Percentiles rank a stretch among this genome's conserved stretches.
phyloP scores from a whole-genome alignment of 2,113 vertebrate genomes.

The Pristiophorus japonicus region DNA sequence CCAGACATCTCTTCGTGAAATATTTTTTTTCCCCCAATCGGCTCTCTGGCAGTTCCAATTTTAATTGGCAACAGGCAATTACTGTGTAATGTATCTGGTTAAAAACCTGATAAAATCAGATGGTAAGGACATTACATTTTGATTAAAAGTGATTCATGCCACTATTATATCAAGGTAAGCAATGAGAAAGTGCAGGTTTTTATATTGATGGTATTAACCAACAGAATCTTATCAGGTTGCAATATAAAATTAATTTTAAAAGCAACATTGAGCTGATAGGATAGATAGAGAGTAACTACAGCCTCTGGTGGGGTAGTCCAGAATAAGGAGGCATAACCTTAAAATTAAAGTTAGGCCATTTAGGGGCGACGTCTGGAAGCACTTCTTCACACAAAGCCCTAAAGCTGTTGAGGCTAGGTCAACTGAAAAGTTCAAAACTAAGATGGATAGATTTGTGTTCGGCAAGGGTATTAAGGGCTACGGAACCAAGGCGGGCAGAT shows the following conservation, averaged over 20 bases:
- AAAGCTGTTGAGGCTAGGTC: too few species aligned
- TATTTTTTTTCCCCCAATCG: not conserved
- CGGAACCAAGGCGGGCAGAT: too few species aligned
- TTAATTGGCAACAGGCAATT: not conserved
- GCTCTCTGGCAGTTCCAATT: not conserved
- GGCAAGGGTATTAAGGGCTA: too few species aligned
- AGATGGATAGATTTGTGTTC: too few species aligned
- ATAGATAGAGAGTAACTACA: too few species aligned
- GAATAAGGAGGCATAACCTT: not conserved
- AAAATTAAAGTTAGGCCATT: not conserved
- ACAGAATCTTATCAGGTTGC: not conserved
- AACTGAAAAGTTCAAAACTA: too few species aligned
- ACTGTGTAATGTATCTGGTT: not conserved
- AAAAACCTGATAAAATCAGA: not conserved
- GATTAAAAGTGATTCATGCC: not conserved
- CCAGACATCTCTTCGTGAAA: not conserved
- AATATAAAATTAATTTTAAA: not conserved
- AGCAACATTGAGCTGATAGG: not conserved
- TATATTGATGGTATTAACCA: not conserved
- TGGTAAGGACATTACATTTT: not conserved
- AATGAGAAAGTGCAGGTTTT: not conserved
- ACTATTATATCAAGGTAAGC: not conserved
- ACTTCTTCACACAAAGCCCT: too few species aligned
- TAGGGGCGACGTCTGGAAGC: not conserved
- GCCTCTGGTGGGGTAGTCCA: not conserved